Conservation (phyloP, 2,888 invertebrate genomes). For the Horisme vitalbata region DNA sequence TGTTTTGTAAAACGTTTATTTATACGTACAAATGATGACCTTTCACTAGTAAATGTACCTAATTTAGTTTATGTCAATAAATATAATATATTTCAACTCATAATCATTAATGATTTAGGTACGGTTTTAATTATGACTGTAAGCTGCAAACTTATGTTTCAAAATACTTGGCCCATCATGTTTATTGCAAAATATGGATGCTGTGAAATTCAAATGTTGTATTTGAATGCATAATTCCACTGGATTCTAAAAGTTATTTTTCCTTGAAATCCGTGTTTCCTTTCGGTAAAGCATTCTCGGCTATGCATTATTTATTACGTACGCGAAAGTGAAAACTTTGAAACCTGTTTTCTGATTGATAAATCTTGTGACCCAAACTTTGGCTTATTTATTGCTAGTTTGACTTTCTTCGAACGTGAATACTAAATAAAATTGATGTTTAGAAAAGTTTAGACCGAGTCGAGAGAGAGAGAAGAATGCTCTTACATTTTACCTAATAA, state of each 20-base stretch:
- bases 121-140: no score
- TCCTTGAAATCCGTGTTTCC: slow-evolving; percentile 44
- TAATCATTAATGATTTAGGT: no score
- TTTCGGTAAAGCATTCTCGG: slow-evolving; percentile 30
- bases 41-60: no score
- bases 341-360: slow-evolving; percentile 19
- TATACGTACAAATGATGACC: no score
- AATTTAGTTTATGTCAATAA: no score
- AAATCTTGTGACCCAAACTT: background rate
- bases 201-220: slow-evolving; percentile 58
- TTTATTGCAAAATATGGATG: slow-evolving; percentile 45
- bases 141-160: background rate
- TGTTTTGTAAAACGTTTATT: no score
- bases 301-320: slow-evolving; percentile 43
- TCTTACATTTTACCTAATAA: no score
- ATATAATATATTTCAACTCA: no score
- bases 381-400: background rate
- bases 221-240: slow-evolving; percentile 60
- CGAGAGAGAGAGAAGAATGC: no score
- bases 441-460: no score
- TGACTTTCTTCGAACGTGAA: background rate
- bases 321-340: slow-evolving; percentile 34
- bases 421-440: no score
- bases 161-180: slow-evolving; percentile 44
- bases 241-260: slow-evolving; percentile 54